Evolutionary conservation across 2,888 invertebrate genomes (phyloP).

Genomic region (Lysandra bellargus): DNA sequence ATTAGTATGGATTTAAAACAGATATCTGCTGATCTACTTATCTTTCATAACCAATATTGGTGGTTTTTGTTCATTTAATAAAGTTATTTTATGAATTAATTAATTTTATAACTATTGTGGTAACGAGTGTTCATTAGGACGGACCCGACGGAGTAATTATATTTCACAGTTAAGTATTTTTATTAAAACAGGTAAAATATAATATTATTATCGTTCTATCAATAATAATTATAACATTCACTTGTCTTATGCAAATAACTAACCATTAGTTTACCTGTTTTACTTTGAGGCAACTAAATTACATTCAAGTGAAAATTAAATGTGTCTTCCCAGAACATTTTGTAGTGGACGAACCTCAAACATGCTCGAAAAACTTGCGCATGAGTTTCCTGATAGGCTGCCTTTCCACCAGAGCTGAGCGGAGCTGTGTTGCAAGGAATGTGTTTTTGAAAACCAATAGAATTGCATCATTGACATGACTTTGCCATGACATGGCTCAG

Average conservation of each 20-base stretch:
- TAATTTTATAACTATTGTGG: neutral
- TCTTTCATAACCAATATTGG: neutral
- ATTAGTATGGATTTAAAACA: neutral
- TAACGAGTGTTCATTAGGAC: neutral
- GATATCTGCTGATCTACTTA: neutral
- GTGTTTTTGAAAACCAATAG: too few relatives aligned
- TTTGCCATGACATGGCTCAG: too few relatives aligned
- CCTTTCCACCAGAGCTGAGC: too few relatives aligned
- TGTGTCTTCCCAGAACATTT: too few relatives aligned
- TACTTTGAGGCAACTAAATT: too few relatives aligned
- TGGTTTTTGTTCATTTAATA: neutral
- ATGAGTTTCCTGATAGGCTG: neutral
- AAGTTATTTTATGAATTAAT: neutral
- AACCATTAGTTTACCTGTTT: neutral
- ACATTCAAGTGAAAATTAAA: too few relatives aligned
- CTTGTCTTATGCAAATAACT: neutral
- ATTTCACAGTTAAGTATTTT: conserved; percentile 2
- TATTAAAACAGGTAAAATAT: neutral
- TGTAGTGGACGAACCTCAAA: neutral
- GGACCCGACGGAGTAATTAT: neutral
- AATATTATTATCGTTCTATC: neutral
- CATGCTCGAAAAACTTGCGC: neutral
- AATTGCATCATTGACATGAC: too few relatives aligned
- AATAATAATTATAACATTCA: neutral
- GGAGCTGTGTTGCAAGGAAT: too few relatives aligned